Conservation (phyloP, 2,797 vertebrate species). For the Thunnus albacares region DNA sequence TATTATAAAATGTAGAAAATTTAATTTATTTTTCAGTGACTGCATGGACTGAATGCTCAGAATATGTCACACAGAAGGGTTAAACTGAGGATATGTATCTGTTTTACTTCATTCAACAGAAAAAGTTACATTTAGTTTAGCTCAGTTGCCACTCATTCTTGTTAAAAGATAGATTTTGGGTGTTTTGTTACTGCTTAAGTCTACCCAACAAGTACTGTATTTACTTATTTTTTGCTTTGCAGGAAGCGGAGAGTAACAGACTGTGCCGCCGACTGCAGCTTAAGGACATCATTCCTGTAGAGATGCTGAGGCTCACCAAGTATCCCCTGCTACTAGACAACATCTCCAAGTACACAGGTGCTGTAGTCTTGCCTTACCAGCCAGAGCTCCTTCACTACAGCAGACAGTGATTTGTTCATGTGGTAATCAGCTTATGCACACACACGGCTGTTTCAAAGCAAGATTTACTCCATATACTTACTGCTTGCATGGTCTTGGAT, state of each 20-base stretch:
- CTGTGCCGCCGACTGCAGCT: conserved; percentile 95
- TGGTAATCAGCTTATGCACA: background rate
- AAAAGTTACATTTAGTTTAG: background rate
- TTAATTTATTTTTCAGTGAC: background rate
- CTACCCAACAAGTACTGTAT: conserved; percentile 1
- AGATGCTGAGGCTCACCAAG: conserved; percentile 97
- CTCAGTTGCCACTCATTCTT: background rate
- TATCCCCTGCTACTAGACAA: conserved; percentile 98
- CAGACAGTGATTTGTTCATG: conserved; percentile 17
- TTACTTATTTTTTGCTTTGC: conserved; percentile 56
- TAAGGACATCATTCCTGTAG: conserved; percentile 98
- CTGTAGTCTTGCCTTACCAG: background rate
- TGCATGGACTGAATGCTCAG: background rate
- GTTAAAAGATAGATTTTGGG: background rate
- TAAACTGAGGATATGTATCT: background rate
- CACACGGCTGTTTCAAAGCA: background rate
- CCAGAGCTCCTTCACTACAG: conserved; percentile 19
- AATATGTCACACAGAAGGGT: background rate
- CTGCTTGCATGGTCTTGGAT: background rate
- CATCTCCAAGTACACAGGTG: conserved; percentile 98
- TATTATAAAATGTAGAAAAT: too few relatives aligned
- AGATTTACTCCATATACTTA: background rate
- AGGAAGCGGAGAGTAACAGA: conserved; percentile 98
- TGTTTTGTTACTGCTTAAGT: background rate
- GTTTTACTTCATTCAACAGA: background rate